phyloP scores from a whole-genome alignment of 92 coral and sea anemone species.

The Desmophyllum pertusum region DNA sequence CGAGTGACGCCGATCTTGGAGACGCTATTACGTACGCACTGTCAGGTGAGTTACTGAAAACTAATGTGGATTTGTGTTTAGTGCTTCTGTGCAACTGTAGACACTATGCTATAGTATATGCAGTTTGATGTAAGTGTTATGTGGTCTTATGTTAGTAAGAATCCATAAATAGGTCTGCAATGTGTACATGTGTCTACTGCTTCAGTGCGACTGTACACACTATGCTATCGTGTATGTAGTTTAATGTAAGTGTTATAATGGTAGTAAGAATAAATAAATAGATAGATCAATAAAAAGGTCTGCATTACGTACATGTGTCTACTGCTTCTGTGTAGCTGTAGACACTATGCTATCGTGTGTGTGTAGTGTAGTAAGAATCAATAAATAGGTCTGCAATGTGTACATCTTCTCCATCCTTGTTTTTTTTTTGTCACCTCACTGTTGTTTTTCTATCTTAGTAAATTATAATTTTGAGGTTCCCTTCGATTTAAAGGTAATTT shows the following conservation, averaged over 20 bases:
- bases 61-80: not conserved
- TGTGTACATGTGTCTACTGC: not conserved
- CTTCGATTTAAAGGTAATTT: not conserved
- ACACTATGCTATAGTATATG: not conserved
- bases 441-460: not conserved
- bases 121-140: not conserved
- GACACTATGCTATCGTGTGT: not conserved
- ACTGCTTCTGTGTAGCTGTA: not conserved
- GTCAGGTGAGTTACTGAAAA: conserved; percentile 39
- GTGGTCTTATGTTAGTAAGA: not conserved
- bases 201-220: not conserved
- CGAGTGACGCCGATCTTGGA: conserved; percentile 58
- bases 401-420: not conserved
- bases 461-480: not conserved
- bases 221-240: not conserved
- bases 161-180: not conserved
- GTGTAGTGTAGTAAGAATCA: too few relatives aligned
- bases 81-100: not conserved
- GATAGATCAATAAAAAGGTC: too few relatives aligned
- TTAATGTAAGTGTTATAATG: too few relatives aligned
- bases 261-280: too few relatives aligned
- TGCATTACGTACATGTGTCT: too few relatives aligned
- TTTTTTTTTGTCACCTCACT: too few relatives aligned
- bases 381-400: too few relatives aligned
- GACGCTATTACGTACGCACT: conserved; percentile 48